These are phyloP conservation scores for Sipha maydis DNA, from an alignment of 2,888 invertebrate species.

Conservation along the genomic window DNA sequence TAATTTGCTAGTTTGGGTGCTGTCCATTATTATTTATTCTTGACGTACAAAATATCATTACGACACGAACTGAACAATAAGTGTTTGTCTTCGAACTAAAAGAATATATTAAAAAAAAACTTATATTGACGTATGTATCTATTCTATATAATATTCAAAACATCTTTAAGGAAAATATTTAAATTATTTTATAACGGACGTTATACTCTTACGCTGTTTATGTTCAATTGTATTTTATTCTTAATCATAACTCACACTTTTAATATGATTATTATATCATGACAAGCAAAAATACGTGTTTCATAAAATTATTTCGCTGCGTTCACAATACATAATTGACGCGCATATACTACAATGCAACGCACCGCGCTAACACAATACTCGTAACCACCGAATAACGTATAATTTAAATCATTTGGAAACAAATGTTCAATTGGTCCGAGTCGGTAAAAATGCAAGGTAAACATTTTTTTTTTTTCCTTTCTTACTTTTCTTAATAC, in stretches of 20 bases:
- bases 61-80: too few species aligned
- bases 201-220: not conserved
- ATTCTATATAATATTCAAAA: too few species aligned
- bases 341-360: not conserved
- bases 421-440: not conserved
- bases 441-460: slow-evolving; percentile 15
- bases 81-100: too few species aligned
- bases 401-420: slow-evolving; percentile 27
- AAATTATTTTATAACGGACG: not conserved
- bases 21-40: too few species aligned
- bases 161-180: not conserved
- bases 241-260: not conserved
- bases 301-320: not conserved
- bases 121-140: too few species aligned
- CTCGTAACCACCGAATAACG: not conserved
- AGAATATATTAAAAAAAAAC: too few species aligned
- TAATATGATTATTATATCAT: not conserved
- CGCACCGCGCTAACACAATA: not conserved
- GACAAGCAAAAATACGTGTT: not conserved
- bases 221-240: not conserved
- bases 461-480: not conserved
- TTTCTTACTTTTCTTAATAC: not conserved
- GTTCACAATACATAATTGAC: not conserved
- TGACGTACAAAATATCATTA: too few species aligned
- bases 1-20: too few species aligned